A percentile compares a stretch with the other conserved stretches of the same genome.
phyloP scores from a whole-genome alignment of 2,113 vertebrate species.

The Baryphthengus martii region DNA sequence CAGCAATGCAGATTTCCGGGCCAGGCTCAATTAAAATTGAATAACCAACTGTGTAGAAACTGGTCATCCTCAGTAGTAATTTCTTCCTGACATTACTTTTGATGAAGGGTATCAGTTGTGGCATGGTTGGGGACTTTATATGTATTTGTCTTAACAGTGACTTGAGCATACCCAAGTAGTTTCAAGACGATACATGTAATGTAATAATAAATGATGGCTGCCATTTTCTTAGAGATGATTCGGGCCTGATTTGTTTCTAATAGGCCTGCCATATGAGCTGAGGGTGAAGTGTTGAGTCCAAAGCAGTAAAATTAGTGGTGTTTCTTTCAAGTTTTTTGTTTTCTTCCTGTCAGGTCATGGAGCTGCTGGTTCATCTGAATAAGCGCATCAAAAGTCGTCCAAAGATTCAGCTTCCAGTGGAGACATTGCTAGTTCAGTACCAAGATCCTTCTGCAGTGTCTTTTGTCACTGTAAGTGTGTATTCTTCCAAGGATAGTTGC shows the following conservation, averaged over 20 bases:
- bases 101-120: neutral
- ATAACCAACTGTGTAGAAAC: neutral
- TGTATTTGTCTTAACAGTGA: neutral
- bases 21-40: neutral
- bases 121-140: neutral
- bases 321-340: neutral
- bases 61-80: neutral
- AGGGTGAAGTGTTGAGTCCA: neutral
- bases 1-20: neutral
- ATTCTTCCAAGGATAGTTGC: neutral
- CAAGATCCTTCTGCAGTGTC: conserved; percentile 96
- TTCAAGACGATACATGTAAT: neutral
- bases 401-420: conserved; percentile 95
- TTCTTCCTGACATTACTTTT: neutral
- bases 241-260: neutral
- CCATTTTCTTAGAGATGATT: neutral
- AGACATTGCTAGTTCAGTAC: conserved; percentile 95
- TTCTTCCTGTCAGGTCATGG: conserved; percentile 86
- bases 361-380: conserved; percentile 94
- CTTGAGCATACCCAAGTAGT: neutral
- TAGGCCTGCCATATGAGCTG: neutral
- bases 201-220: neutral
- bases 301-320: neutral
- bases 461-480: conserved; percentile 90
- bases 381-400: conserved; percentile 97